Percentiles rank a stretch among this genome's conserved stretches.
Evolutionary conservation across 1,140 invertebrate species (phyloP).

Genomic region (Drosophila aff.): DNA sequence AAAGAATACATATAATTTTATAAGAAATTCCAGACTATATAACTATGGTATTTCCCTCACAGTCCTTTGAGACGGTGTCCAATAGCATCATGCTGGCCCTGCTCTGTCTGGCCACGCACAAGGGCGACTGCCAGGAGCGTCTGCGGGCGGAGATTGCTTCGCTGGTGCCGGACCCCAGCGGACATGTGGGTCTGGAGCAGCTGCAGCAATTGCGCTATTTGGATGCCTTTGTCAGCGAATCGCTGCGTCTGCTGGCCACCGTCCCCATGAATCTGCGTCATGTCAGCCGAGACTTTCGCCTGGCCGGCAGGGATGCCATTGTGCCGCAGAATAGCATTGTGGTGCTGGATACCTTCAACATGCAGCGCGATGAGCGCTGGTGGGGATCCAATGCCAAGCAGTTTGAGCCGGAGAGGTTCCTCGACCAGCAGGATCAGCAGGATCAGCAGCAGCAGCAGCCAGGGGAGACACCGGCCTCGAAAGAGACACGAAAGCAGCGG

Average conservation of each 20-base stretch:
- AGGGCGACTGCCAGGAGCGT: slow-evolving; percentile 64
- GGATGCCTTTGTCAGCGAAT: slow-evolving; percentile 76
- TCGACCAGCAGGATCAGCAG: slow-evolving; percentile 62
- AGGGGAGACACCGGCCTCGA: background rate
- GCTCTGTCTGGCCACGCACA: slow-evolving; percentile 71
- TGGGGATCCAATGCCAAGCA: slow-evolving; percentile 87
- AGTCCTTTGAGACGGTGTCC: slow-evolving; percentile 83
- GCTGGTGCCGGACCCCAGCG: slow-evolving; percentile 46
- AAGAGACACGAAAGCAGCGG: background rate
- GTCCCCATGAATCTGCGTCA: slow-evolving; percentile 80
- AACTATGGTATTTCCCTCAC: background rate
- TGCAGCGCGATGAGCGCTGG: slow-evolving; percentile 73
- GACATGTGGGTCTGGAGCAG: slow-evolving; percentile 65
- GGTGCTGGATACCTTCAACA: slow-evolving; percentile 77
- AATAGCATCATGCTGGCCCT: slow-evolving; percentile 76
- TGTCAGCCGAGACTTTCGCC: slow-evolving; percentile 70
- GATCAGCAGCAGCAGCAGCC: slow-evolving; percentile 6
- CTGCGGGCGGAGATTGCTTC: slow-evolving; percentile 64
- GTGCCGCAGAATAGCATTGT: slow-evolving; percentile 76
- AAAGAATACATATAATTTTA: background rate
- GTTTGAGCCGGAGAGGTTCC: slow-evolving; percentile 92
- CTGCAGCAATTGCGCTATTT: slow-evolving; percentile 72
- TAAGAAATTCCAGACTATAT: too few relatives aligned
- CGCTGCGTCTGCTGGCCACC: slow-evolving; percentile 74
- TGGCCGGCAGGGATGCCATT: slow-evolving; percentile 50